Conservation (phyloP, 2,113 vertebrate genomes). For the Ictalurus punctatus region DNA sequence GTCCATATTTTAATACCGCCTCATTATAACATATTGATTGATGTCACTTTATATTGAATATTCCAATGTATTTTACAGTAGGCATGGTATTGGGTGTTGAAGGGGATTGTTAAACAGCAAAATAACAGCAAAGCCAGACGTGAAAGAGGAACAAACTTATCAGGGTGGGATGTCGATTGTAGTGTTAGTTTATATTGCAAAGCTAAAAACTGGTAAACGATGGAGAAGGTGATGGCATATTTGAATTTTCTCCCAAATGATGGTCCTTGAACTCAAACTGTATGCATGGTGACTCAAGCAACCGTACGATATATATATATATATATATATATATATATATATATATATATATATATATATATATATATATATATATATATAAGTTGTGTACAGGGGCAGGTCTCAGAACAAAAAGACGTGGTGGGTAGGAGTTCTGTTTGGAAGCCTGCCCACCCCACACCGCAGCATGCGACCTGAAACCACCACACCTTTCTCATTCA, state of each 20-base stretch:
- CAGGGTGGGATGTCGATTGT: not conserved
- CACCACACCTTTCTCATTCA: not conserved
- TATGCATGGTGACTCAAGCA: not conserved
- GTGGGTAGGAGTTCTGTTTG: not conserved
- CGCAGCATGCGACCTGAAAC: not conserved
- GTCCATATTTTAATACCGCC: not conserved
- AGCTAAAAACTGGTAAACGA: not conserved
- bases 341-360: too few relatives aligned
- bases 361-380: not conserved
- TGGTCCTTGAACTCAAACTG: not conserved
- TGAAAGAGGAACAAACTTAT: not conserved
- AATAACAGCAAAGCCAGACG: not conserved
- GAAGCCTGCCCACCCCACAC: not conserved
- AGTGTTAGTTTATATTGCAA: not conserved
- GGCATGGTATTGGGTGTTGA: not conserved
- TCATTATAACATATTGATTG: not conserved
- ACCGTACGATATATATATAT: not conserved
- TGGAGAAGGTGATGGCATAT: not conserved
- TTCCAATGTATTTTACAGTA: not conserved
- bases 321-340: too few relatives aligned
- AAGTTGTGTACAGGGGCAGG: not conserved
- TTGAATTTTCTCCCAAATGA: not conserved
- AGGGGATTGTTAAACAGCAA: not conserved
- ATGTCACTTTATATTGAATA: not conserved
- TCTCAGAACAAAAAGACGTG: not conserved